Base-by-base conservation (phyloP, 1,140 invertebrate species). In the Augochlora pura region DNA sequence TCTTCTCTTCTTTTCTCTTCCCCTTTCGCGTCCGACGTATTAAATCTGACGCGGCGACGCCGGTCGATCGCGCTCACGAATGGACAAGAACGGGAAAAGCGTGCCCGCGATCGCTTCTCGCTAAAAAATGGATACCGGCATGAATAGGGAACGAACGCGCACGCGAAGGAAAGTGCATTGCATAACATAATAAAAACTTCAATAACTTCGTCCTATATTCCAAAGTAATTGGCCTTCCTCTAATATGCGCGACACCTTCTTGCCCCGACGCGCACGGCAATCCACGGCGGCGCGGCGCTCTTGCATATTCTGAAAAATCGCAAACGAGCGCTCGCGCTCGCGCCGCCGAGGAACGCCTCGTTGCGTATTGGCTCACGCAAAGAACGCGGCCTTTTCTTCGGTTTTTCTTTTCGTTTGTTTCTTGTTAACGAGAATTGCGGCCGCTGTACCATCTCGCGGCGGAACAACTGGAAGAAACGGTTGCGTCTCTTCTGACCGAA, bases 161-260 rank as follows among this genome's bases (percentile, higher is more conserved):
- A 67, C 54, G 52, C 39, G 70, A 67, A 79, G 71, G 42, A 79
- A 79, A 79, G 71, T 74, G 52, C 63, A 49, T 79, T 79, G 71
- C 77, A 57, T 67, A 79, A 79, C 63, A 21, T 52, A 60, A 79
- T 79, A 79, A 79, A 79, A 79, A 79, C 71, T 79, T 79, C 77
- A 79, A 79, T 79, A 74, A 79, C 77, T 79, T 74, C 77, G 77
- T 79, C 71, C 77, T 74, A 79, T 79, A 74, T 79, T 60, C 77
- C 42, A 10, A 67, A 79, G 77, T 74, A 79, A 79, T 79, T 79
- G 77, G 77, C 77, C 77, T 79, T 79, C 77, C 64, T 79, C 71
- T 74, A 66, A 74, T 67, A 67, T 74, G 77, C 70, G 42, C 39
- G 77, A 79, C 62, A 74, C 70, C 71, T 79, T 67, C 38, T 72